phyloP scores from a whole-genome alignment of 2,888 invertebrate genomes.

The Pyrocoelia pectoralis region DNA sequence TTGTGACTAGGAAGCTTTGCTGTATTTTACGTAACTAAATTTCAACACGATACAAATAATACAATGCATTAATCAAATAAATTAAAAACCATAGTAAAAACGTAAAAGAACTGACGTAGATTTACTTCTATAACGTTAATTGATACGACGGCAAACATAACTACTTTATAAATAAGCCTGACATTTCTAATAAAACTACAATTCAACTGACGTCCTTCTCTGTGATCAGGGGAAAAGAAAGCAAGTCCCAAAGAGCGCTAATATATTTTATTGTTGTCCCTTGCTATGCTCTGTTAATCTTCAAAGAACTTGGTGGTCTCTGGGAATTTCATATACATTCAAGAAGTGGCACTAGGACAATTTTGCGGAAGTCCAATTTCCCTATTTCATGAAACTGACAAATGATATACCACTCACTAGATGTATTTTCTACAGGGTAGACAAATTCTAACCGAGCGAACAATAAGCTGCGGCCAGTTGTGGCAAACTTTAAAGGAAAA shows the following conservation, averaged over 20 bases:
- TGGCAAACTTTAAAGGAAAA: neutral
- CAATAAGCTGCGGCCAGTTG: conserved; percentile 3
- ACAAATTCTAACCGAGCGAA: conserved; percentile 5
- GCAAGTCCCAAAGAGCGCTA: conserved; percentile 3
- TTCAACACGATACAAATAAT: too few relatives aligned
- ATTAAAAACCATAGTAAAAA: too few relatives aligned
- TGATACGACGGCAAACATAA: neutral
- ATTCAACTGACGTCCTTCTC: neutral
- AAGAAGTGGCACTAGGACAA: conserved; percentile 9
- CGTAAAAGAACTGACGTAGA: neutral
- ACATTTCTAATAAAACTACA: conserved; percentile 1
- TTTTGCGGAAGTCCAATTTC: conserved; percentile 13
- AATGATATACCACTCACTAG: conserved; percentile 8
- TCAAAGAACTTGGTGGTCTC: neutral
- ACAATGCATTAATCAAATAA: too few relatives aligned
- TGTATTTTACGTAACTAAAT: too few relatives aligned
- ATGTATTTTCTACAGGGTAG: neutral
- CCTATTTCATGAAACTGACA: conserved; percentile 13
- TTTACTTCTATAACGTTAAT: neutral
- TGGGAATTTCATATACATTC: conserved; percentile 11
- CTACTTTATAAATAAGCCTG: neutral
- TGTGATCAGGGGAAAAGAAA: neutral
- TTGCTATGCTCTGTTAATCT: conserved; percentile 11
- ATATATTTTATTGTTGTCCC: conserved; percentile 11
- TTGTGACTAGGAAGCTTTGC: too few relatives aligned